Evolutionary conservation across 2,113 vertebrate genomes (phyloP), one percentile per base, ranked within the genome.

Genomic region (Callionymus lyra): DNA sequence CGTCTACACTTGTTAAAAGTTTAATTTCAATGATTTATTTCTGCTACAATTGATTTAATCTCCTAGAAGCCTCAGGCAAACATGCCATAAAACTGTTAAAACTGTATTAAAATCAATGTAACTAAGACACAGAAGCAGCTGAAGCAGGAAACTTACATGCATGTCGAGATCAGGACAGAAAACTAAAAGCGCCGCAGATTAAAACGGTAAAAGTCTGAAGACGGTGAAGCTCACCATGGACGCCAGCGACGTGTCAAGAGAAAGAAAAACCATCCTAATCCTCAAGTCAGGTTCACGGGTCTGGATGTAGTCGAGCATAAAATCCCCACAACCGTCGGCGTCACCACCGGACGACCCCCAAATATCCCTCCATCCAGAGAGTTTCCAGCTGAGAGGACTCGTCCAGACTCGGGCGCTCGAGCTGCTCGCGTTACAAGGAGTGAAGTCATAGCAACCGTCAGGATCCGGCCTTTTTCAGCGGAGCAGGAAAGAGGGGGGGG

Each of bases 241-340:
- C 74, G 77, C 70, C 65, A 84, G 62, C 46, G 81, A 75, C 82
- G 84, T 84, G 69, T 84, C 82, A 72, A 83, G 81, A 39, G 60
- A 54, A 61, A 68, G 60, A 74, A 84, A 86, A 70, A 87, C 82
- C 85, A 87, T 87, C 51, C 72, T 85, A 79, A 72, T 82, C 73
- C 68, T 70, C 59, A 63, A 64, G 17, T 19, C 18, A 57, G 56
- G 51, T 41, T 77, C 68, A 76, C 49, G 50, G 66, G 65, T 44
- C 13, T 50, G 54, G 69, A 66, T 56, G 57, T 80, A 72, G 70
- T 49, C 53, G 46, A 49, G 56, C 70, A 60, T 50, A 79, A 77
- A 79, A 70, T 69, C 58, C 51, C 38, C 18, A 31, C 18, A 46
- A 19, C 18, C 12, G 9, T 34, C 50, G 21, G 12, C 18, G 14